Conservation (phyloP, 2,888 invertebrate genomes). For the Erynnis tages region DNA sequence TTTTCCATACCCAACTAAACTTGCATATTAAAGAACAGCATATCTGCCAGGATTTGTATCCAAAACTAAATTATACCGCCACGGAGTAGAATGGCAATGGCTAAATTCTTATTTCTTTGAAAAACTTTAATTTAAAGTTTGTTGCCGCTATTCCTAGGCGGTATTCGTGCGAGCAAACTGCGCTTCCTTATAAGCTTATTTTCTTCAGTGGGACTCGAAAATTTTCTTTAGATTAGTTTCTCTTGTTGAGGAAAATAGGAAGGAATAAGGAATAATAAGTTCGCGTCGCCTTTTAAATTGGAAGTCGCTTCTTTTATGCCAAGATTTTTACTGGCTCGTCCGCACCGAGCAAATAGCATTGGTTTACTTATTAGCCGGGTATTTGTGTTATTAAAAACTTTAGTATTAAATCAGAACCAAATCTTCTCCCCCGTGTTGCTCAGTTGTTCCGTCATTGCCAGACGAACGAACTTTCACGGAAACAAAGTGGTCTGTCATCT, state of each 20-base stretch:
- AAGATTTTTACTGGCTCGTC: constrained; percentile 43
- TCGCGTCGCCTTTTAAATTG: constrained; percentile 69
- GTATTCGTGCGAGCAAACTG: constrained; percentile 72
- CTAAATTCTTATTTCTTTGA: constrained; percentile 59
- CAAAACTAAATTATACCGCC: constrained; percentile 28
- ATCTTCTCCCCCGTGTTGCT: constrained; percentile 26
- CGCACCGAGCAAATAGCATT: constrained; percentile 35
- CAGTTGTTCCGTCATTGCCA: not conserved
- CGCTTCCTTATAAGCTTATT: constrained; percentile 79
- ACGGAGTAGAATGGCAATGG: constrained; percentile 24
- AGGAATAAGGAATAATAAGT: constrained; percentile 74
- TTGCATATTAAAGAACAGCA: too few species aligned
- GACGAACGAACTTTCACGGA: not conserved
- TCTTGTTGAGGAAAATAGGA: constrained; percentile 77
- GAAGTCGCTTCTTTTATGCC: constrained; percentile 59
- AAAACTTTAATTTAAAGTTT: constrained; percentile 78
- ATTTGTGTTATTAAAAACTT: constrained; percentile 56
- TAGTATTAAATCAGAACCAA: constrained; percentile 40
- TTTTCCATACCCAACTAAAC: too few species aligned
- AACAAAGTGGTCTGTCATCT: not conserved
- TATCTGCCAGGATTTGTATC: not conserved
- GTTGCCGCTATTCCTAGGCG: constrained; percentile 63
- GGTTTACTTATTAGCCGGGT: constrained; percentile 32
- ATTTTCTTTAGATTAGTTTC: constrained; percentile 81
- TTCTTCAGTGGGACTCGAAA: constrained; percentile 74